Percentiles rank a stretch among this genome's conserved stretches.
Evolutionary conservation across 2,797 vertebrate species (phyloP).

Genomic region (Euphonia xanthogaster): DNA sequence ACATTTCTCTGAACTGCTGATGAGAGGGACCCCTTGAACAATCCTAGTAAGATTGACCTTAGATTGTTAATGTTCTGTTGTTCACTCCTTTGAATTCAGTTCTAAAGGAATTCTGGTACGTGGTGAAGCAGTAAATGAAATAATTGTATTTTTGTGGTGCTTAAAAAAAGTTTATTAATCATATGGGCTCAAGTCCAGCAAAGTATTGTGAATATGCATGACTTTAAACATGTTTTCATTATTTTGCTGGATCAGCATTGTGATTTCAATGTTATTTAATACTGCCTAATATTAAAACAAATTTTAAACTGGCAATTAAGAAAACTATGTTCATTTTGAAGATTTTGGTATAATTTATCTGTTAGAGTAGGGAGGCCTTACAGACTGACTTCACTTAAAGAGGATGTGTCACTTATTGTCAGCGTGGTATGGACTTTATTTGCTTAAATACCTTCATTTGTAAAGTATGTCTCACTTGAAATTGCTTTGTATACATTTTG

Average conservation of each 20-base stretch:
- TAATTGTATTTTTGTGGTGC: constrained; percentile 69
- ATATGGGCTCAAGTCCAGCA: constrained; percentile 65
- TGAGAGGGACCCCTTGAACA: constrained; percentile 50
- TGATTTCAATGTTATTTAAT: constrained; percentile 80
- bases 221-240: constrained; percentile 62
- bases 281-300: constrained; percentile 78
- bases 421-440: constrained; percentile 82
- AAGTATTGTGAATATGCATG: constrained; percentile 65
- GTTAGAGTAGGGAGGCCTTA: constrained; percentile 83
- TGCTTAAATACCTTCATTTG: constrained; percentile 84
- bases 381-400: constrained; percentile 80
- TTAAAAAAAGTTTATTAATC: constrained; percentile 72
- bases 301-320: constrained; percentile 80
- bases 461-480: constrained; percentile 86
- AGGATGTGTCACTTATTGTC: constrained; percentile 81
- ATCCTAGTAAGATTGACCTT: constrained; percentile 30
- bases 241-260: constrained; percentile 70
- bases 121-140: constrained; percentile 70
- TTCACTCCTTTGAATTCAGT: constrained; percentile 69
- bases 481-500: constrained; percentile 91
- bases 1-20: constrained; percentile 36
- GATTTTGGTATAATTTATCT: constrained; percentile 75
- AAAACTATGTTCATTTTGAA: constrained; percentile 73
- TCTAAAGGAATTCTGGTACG: constrained; percentile 72
- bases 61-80: constrained; percentile 50